Evolutionary conservation across 2,113 vertebrate species (phyloP).

Genomic region (Proteles cristata): DNA sequence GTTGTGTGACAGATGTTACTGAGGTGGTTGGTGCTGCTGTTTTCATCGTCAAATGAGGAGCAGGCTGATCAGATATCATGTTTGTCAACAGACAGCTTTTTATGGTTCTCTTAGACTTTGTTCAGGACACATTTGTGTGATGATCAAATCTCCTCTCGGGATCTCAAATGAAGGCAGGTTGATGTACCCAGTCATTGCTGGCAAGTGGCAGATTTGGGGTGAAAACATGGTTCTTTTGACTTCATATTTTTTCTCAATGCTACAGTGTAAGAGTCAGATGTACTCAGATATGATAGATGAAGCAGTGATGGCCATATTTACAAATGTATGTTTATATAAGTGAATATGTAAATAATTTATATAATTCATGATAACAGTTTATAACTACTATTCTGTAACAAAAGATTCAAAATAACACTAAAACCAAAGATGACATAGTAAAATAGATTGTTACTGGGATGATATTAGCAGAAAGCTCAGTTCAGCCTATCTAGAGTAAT

Average conservation of each 20-base stretch:
- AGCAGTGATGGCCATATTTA: background rate
- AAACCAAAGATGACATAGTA: background rate
- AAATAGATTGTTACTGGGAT: background rate
- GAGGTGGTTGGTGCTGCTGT: background rate
- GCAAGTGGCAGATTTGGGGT: background rate
- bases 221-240: background rate
- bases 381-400: background rate
- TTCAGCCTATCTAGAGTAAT: background rate
- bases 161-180: background rate
- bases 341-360: background rate
- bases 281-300: background rate
- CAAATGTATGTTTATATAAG: background rate
- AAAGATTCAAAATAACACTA: conserved; percentile 17
- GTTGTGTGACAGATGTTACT: background rate
- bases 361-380: background rate
- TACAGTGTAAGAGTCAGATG: background rate
- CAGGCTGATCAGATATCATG: background rate
- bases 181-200: background rate
- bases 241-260: background rate
- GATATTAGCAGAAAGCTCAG: background rate
- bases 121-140: background rate
- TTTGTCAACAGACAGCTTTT: background rate
- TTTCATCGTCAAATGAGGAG: background rate
- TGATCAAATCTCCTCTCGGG: background rate
- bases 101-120: background rate